Base-by-base conservation (phyloP, 2,113 vertebrate species). In the Carassius carassius region DNA sequence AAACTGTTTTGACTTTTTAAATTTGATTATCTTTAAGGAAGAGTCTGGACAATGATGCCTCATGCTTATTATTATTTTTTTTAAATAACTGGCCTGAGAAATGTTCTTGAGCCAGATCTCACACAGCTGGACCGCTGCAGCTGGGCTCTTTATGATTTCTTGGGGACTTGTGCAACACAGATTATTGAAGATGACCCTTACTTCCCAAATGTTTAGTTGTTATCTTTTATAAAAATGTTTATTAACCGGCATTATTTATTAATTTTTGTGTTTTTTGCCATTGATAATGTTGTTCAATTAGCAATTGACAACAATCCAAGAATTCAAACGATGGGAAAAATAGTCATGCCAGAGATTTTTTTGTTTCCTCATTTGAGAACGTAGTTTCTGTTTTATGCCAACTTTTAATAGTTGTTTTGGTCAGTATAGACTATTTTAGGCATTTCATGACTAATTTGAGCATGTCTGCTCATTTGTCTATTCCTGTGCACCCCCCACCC, bases 91-190 rank as follows among this genome's bases (percentile, higher is more conserved):
- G 9, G 23, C 3, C 32, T 56, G 51, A 29, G 17, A 32, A 29
- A 29, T 58, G 56, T 62, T 63, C 35, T 63, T 47, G 6, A 63
- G n/a, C 21, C 8, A 78, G 78, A 69, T 56, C 32, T n/a, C 14
- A 44, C 56, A 72, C 78, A 85, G 83, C 79, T 58, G 74, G 63
- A 76, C 35, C 23, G 56, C 29, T 78, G 44, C 79, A 85, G 86
- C 83, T 85, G 83, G 63, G 67, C 16, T 56, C 32, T 56, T 78
- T 29, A 67, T 5, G 4, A 23, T 60, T 58, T 47, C 21, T 47
- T 23, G 10, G 41, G 11, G 19, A 73, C 2, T 73, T 73, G 69
- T 41, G 35, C 69, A 44, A 73, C 70, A 73, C 19, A 14, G 41
- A 14, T 47, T 47, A 37, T 4, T 47, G 12, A 47, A 47, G 41